These are phyloP conservation scores for Drosophila mojavensis DNA, from an alignment of 1,140 invertebrate genomes.

Conservation along the genomic window DNA sequence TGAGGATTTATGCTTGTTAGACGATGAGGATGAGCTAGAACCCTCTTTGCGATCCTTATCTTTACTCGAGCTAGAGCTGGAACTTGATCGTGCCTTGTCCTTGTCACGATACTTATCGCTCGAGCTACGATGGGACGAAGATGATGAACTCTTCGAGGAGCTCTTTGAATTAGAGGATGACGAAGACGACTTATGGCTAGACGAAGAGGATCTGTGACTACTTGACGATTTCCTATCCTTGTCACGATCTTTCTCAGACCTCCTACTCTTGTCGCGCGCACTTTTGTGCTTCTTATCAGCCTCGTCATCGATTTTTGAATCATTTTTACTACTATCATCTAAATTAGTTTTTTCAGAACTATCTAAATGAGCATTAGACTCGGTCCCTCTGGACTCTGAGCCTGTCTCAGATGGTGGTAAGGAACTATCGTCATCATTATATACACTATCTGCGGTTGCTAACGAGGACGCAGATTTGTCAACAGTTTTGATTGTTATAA, in stretches of 20 bases:
- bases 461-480: constrained; percentile 55
- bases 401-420: constrained; percentile 31
- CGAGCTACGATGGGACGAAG: constrained; percentile 79
- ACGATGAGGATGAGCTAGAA: constrained; percentile 57
- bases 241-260: constrained; percentile 84
- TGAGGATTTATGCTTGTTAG: constrained; percentile 79
- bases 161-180: constrained; percentile 69
- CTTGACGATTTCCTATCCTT: constrained; percentile 82
- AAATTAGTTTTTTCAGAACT: constrained; percentile 57
- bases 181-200: constrained; percentile 71
- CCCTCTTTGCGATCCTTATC: constrained; percentile 72
- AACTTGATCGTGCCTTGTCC: constrained; percentile 69
- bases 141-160: constrained; percentile 73
- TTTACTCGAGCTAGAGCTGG: constrained; percentile 70
- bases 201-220: constrained; percentile 75
- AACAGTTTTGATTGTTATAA: constrained; percentile 86
- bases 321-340: constrained; percentile 71
- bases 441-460: constrained; percentile 33
- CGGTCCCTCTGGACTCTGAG: constrained; percentile 41
- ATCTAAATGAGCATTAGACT: constrained; percentile 42
- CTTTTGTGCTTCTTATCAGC: constrained; percentile 66
- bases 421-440: constrained; percentile 53
- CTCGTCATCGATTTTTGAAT: constrained; percentile 60
- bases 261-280: constrained; percentile 70
- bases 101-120: constrained; percentile 77